These are phyloP conservation scores for Balaeniceps rex DNA, from an alignment of 2,113 vertebrate species.

Conservation along the genomic window DNA sequence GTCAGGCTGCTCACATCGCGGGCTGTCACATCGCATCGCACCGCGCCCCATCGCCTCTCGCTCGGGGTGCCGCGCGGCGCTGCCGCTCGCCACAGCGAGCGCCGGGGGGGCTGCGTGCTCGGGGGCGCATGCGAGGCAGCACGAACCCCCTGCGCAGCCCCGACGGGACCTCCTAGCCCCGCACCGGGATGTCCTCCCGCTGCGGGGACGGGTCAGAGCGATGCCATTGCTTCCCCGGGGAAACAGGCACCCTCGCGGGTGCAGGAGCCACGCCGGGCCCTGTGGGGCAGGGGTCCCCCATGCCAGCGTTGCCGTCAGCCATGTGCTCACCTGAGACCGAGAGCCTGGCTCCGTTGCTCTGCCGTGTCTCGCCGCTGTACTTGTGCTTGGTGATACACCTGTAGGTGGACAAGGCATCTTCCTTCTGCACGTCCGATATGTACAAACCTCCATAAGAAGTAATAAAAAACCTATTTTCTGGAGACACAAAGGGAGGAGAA, in stretches of 20 bases:
- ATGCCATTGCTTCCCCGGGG: fast-evolving
- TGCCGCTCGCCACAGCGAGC: neutral
- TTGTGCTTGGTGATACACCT: conserved; percentile 99
- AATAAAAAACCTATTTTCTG: conserved; percentile 98
- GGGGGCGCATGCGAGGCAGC: neutral
- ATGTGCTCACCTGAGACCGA: conserved; percentile 87
- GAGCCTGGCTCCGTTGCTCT: conserved; percentile 97
- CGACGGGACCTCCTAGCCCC: fast-evolving
- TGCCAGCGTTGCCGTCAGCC: fast-evolving
- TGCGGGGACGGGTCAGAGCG: neutral
- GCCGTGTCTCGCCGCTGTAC: conserved; percentile 96
- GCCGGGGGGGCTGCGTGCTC: fast-evolving
- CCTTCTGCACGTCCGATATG: conserved; percentile 98
- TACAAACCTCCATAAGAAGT: conserved; percentile 94
- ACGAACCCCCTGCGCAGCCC: fast-evolving
- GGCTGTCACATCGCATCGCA: conserved; percentile 29
- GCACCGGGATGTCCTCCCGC: fast-evolving
- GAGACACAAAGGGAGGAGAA: conserved; percentile 52
- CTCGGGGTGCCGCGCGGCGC: neutral
- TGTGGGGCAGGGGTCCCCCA: no score
- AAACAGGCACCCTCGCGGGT: neutral
- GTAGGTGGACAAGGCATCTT: conserved; percentile 98
- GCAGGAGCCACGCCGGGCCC: no score
- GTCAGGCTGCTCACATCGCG: conserved; percentile 60
- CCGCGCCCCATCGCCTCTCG: neutral